phyloP scores from a whole-genome alignment of 1,140 invertebrate genomes.

The Solen grandis region DNA sequence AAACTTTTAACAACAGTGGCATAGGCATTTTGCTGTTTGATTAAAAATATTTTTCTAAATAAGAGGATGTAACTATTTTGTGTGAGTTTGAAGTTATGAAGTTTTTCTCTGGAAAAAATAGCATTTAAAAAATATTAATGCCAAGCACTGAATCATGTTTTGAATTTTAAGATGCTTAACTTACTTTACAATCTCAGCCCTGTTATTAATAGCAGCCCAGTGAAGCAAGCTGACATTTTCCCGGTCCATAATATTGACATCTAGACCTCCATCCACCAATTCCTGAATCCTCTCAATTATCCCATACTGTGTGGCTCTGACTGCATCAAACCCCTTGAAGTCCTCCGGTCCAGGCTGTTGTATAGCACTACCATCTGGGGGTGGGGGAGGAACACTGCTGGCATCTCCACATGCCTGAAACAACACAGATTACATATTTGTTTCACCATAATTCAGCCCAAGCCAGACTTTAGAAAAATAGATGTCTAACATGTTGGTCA shows the following conservation, averaged over 20 bases:
- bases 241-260: constrained; percentile 81
- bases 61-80: too few relatives aligned
- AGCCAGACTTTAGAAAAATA: neutral
- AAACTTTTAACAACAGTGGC: too few relatives aligned
- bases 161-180: too few relatives aligned
- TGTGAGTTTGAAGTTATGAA: too few relatives aligned
- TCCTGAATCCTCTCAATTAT: constrained; percentile 91
- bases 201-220: constrained; percentile 99
- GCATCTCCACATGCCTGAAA: neutral
- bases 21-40: too few relatives aligned
- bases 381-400: constrained; percentile 14
- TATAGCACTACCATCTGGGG: constrained; percentile 15
- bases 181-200: constrained; percentile 90
- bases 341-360: constrained; percentile 83
- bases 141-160: too few relatives aligned
- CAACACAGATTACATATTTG: too few relatives aligned
- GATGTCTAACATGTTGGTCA: neutral
- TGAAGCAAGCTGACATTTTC: constrained; percentile 91
- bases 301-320: constrained; percentile 96
- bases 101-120: too few relatives aligned
- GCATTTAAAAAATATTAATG: too few relatives aligned
- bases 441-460: neutral
- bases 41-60: too few relatives aligned
- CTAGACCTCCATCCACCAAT: constrained; percentile 90
- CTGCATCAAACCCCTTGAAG: constrained; percentile 92